A percentile compares a stretch with the other conserved stretches of the same genome.
Conservation (phyloP, 2,888 invertebrate genomes). For the Sarcophaga subvicina region DNA sequence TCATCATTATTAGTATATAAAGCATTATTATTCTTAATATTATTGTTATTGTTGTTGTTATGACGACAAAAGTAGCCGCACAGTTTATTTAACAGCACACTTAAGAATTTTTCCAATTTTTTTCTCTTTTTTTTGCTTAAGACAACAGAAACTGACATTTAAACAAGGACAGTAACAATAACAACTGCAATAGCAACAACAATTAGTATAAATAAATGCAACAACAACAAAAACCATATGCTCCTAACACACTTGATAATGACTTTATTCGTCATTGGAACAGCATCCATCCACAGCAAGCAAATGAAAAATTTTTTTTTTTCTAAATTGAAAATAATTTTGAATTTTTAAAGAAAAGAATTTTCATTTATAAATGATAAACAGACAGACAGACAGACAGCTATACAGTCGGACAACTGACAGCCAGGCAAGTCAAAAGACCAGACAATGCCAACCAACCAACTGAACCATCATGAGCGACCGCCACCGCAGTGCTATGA, state of each 20-base stretch:
- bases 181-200: constrained; percentile 28
- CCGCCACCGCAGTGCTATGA: no score
- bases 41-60: no score
- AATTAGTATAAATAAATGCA: neutral
- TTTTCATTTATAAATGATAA: neutral
- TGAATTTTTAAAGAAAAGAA: neutral
- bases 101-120: constrained; percentile 21
- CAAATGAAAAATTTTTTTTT: no score
- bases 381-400: neutral
- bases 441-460: no score
- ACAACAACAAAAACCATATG: neutral
- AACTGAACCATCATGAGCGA: no score
- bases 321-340: neutral
- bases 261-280: neutral
- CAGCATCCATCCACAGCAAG: no score
- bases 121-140: constrained; percentile 18
- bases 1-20: neutral
- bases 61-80: no score
- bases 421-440: neutral
- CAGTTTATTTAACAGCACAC: constrained; percentile 2
- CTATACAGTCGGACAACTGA: neutral
- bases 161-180: constrained; percentile 18
- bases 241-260: neutral
- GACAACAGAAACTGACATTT: constrained; percentile 31
- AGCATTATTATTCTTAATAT: neutral